Conservation (phyloP, 2,797 vertebrate genomes). For the Microhierax caerulescens region DNA sequence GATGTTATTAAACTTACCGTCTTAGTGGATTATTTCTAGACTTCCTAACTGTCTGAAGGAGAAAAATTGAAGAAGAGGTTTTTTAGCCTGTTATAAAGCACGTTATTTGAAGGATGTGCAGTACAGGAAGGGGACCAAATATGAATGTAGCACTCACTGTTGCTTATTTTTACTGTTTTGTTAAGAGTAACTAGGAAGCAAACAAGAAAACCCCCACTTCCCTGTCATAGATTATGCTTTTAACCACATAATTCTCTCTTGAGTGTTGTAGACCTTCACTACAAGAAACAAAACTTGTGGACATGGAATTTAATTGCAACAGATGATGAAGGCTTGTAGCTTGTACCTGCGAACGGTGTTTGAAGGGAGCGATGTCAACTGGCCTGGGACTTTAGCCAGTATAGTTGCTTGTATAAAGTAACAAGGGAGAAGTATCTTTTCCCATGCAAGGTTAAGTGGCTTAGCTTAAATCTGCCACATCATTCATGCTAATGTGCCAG, state of each 20-base stretch:
- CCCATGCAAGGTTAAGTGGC: neutral
- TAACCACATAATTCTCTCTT: neutral
- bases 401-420: neutral
- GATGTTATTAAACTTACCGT: neutral
- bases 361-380: neutral
- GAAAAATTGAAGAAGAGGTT: slow-evolving; percentile 29
- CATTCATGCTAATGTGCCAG: neutral
- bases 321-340: neutral
- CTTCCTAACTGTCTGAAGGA: slow-evolving; percentile 3
- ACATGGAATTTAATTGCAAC: neutral
- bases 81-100: neutral
- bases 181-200: neutral
- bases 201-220: neutral
- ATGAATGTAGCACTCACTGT: neutral
- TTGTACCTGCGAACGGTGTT: neutral
- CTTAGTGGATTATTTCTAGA: slow-evolving; percentile 30
- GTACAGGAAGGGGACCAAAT: neutral
- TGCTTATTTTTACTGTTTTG: neutral
- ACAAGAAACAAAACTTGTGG: neutral
- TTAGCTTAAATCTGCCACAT: neutral
- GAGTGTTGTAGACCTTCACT: neutral
- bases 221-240: neutral
- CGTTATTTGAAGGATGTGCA: neutral
- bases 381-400: neutral
- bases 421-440: neutral